Base-by-base conservation (phyloP, 2,797 vertebrate genomes). In the Kryptopterus vitreolus region DNA sequence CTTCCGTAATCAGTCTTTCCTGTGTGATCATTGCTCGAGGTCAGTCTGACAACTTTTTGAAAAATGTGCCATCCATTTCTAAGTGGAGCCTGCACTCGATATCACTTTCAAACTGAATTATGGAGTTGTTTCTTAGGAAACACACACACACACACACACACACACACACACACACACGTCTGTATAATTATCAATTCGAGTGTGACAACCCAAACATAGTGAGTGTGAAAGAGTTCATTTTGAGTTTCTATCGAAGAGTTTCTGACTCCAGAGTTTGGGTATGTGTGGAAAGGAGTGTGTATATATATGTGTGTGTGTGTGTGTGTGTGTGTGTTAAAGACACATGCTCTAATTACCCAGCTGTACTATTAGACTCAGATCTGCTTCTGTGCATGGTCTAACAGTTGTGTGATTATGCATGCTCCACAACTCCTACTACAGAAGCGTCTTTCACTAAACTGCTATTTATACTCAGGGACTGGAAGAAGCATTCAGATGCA, bases 161-260 rank as follows among this genome's bases (percentile, higher is more conserved):
- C 72, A 61, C 55, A 61, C 72, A 48, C 33, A 75, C 74, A 63
- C 46, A 63, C 58, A 29, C 38, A n/a, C 6, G 1, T 76, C 15
- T 38, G 59, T 79, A 48, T 76, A 72, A 80, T 82, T 73, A 66
- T 81, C 74, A 55, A 74, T 33, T 70, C 26, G 55, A 63, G 62
- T 46, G 33, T 81, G 61, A 75, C 77, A 59, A 68, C 38, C 72
- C 77, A 83, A 78, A 71, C 77, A 82, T 77, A 63, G 22, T 12
- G 80, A 58, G 68, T 70, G 77, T 83, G 80, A 85, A 84, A 83
- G 82, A 77, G 74, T 75, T 70, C 69, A 82, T 86, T 86, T 77
- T 80, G 59, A 12, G 31, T 26, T 69, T 50, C 13, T 69, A 5
- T n/a, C 12, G n/a, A 58, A 1, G 31, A 73, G 33, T 46, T 76